Evolutionary conservation across 2,113 vertebrate genomes (phyloP).

Genomic region (Dipodomys spectabilis): DNA sequence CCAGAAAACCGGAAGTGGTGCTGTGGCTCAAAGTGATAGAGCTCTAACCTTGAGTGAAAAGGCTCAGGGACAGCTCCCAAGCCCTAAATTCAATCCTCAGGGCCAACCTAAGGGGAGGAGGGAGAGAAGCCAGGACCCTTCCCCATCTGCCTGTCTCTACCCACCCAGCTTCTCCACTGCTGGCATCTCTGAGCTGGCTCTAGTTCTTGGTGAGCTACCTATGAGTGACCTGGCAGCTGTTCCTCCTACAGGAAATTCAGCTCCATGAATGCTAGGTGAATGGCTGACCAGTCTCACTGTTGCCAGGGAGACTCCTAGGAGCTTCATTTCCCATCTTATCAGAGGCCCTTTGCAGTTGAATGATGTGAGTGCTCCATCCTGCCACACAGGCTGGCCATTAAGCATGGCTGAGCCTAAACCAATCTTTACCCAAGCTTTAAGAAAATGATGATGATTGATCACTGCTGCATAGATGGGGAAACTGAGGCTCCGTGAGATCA

Average conservation of each 20-base stretch:
- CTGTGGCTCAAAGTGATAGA: too few species aligned
- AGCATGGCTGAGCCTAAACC: background rate
- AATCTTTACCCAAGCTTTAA: background rate
- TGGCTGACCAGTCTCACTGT: background rate
- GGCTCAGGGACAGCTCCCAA: too few species aligned
- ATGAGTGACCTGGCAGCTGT: background rate
- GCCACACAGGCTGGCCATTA: background rate
- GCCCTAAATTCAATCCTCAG: too few species aligned
- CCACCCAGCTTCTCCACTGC: background rate
- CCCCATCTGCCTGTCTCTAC: too few species aligned
- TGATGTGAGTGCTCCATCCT: background rate
- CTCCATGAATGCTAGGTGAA: background rate
- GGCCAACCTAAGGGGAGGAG: background rate
- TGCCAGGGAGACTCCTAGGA: background rate
- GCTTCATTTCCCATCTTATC: background rate
- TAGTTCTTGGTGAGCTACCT: background rate
- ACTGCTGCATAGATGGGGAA: background rate
- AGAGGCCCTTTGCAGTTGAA: background rate
- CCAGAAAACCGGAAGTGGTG: too few species aligned
- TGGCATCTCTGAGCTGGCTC: background rate
- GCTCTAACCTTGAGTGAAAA: too few species aligned
- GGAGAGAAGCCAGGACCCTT: background rate
- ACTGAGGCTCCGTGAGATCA: constrained; percentile 15
- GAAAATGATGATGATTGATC: background rate
- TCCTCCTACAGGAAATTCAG: background rate